Conservation (phyloP, 2,888 invertebrate species). For the Epistrophella euchroma region DNA sequence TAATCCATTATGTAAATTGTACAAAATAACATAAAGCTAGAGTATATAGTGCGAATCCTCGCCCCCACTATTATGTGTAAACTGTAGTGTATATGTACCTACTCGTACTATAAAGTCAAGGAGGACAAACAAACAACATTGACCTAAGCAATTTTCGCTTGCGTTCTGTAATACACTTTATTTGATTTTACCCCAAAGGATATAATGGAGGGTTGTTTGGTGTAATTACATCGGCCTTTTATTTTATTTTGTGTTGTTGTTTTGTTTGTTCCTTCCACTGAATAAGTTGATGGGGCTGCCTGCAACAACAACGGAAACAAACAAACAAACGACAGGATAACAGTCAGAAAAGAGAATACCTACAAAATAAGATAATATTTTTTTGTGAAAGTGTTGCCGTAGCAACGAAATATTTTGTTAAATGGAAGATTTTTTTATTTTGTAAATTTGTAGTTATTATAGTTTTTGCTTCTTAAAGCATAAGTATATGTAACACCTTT, state of each 20-base stretch:
- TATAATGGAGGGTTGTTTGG: slow-evolving; percentile 74
- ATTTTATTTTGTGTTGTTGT: slow-evolving; percentile 46
- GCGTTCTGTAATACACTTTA: slow-evolving; percentile 74
- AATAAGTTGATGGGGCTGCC: slow-evolving; percentile 65
- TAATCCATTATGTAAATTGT: slow-evolving; percentile 76
- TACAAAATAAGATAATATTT: slow-evolving; percentile 58
- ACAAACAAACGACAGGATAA: slow-evolving; percentile 68
- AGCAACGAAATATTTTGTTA: neutral
- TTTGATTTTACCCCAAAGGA: slow-evolving; percentile 71
- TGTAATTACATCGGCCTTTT: slow-evolving; percentile 71
- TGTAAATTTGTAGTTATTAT: no score
- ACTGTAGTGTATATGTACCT: neutral
- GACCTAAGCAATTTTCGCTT: slow-evolving; percentile 75
- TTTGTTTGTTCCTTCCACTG: slow-evolving; percentile 51
- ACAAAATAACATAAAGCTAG: slow-evolving; percentile 60
- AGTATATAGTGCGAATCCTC: slow-evolving; percentile 22
- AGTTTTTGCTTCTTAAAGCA: no score
- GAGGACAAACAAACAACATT: slow-evolving; percentile 70
- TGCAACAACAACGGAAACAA: slow-evolving; percentile 68
- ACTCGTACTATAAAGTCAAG: slow-evolving; percentile 39
- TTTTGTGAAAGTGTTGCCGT: slow-evolving; percentile 31
- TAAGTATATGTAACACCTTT: no score
- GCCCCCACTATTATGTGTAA: slow-evolving; percentile 10
- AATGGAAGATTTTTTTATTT: no score
- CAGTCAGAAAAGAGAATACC: slow-evolving; percentile 64